Percentiles rank a stretch among this genome's conserved stretches.
phyloP scores from a whole-genome alignment of 2,888 invertebrate genomes.

The Ichneumoninae sp. region DNA sequence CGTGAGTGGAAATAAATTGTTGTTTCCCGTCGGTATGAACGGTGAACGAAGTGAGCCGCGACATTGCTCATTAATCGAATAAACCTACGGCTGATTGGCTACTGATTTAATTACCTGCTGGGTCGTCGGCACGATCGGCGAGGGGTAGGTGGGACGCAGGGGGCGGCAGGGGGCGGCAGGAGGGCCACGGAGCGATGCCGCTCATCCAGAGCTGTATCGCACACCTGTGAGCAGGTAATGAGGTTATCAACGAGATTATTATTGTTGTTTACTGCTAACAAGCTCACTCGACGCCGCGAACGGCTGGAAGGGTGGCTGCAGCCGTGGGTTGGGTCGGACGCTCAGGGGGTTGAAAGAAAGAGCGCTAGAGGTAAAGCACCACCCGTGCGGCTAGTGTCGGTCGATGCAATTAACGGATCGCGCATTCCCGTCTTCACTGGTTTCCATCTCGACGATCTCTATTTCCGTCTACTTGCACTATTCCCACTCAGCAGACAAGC shows the following conservation, averaged over 20 bases:
- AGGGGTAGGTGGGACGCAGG: not conserved
- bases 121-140: slow-evolving; percentile 67
- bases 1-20: slow-evolving; percentile 47
- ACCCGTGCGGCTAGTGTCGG: slow-evolving; percentile 21
- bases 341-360: slow-evolving; percentile 20
- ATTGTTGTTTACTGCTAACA: slow-evolving; percentile 81
- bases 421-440: slow-evolving; percentile 12
- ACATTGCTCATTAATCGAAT: slow-evolving; percentile 78
- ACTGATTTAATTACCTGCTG: slow-evolving; percentile 78
- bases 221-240: slow-evolving; percentile 71
- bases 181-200: slow-evolving; percentile 53
- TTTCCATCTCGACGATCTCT: not conserved
- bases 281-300: slow-evolving; percentile 70
- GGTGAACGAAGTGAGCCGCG: slow-evolving; percentile 51
- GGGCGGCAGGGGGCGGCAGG: slow-evolving; percentile 10
- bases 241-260: slow-evolving; percentile 80
- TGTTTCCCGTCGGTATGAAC: slow-evolving; percentile 33
- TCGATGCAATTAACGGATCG: slow-evolving; percentile 62
- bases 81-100: slow-evolving; percentile 78
- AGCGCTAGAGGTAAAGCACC: not conserved
- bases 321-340: slow-evolving; percentile 1
- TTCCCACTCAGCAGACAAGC: slow-evolving; percentile 2
- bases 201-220: slow-evolving; percentile 48
- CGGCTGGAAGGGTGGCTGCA: slow-evolving; percentile 1
- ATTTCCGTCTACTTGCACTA: slow-evolving; percentile 6